A percentile compares a stretch with the other conserved stretches of the same genome.
Evolutionary conservation across 2,797 vertebrate genomes (phyloP).

Genomic region (Micrastur ruficollis): DNA sequence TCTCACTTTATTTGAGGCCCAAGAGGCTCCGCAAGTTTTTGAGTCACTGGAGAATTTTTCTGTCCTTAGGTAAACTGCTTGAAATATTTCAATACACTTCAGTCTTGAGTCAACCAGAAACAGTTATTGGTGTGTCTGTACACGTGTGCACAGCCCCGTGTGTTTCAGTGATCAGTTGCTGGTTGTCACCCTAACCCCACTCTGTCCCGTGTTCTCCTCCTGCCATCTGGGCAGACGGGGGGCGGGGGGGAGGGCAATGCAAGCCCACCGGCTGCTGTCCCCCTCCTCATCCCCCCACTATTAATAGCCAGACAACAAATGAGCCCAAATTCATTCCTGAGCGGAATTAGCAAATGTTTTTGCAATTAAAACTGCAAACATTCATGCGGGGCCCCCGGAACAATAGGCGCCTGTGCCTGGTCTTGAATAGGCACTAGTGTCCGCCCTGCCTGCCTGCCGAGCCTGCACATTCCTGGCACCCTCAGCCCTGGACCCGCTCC

Average conservation of each 20-base stretch:
- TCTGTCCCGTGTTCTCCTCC: neutral
- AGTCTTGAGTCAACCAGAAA: neutral
- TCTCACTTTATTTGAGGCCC: neutral
- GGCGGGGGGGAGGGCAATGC: neutral
- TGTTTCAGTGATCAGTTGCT: neutral
- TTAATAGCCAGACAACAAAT: constrained; percentile 69
- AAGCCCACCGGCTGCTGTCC: constrained; percentile 55
- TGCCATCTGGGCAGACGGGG: neutral
- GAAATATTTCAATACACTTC: neutral
- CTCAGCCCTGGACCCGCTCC: constrained; percentile 34
- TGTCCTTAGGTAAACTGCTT: neutral
- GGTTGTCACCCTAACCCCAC: neutral
- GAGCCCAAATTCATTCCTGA: constrained; percentile 64
- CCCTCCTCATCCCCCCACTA: constrained; percentile 25
- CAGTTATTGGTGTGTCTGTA: neutral
- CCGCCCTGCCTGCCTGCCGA: constrained; percentile 49
- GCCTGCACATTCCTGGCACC: constrained; percentile 76
- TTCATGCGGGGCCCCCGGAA: constrained; percentile 63
- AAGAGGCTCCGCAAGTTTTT: neutral
- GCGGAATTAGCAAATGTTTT: constrained; percentile 72
- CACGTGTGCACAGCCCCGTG: neutral
- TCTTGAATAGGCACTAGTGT: constrained; percentile 74
- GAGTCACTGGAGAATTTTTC: neutral
- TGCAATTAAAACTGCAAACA: constrained; percentile 73
- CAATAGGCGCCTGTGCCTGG: constrained; percentile 74